phyloP scores from a whole-genome alignment of 2,113 vertebrate species.

The Tamias sibiricus region DNA sequence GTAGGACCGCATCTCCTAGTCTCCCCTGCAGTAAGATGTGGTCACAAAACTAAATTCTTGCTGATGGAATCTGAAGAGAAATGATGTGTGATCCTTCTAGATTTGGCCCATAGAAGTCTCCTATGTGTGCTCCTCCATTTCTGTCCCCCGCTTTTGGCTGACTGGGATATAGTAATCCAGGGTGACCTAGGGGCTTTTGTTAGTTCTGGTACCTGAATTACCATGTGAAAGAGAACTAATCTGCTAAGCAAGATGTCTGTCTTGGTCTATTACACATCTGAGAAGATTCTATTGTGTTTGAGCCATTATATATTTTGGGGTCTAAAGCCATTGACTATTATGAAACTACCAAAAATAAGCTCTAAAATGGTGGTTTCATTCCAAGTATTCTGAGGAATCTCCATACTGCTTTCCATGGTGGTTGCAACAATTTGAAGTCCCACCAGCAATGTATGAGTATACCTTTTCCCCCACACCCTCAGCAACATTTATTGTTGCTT shows the following conservation, averaged over 20 bases:
- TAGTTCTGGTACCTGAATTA: neutral
- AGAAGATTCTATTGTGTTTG: constrained; percentile 10
- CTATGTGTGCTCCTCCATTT: neutral
- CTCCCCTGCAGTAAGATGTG: neutral
- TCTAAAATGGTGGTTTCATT: neutral
- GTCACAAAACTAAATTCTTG: neutral
- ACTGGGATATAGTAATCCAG: neutral
- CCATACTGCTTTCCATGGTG: too few relatives aligned
- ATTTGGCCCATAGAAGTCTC: neutral
- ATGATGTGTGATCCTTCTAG: neutral
- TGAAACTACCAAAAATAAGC: neutral
- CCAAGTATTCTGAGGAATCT: too few relatives aligned
- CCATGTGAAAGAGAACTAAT: neutral
- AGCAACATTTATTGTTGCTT: too few relatives aligned
- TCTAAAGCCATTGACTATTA: constrained; percentile 29
- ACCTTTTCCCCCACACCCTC: too few relatives aligned
- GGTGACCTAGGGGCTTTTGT: neutral
- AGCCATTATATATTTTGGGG: neutral
- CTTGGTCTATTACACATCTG: constrained; percentile 6
- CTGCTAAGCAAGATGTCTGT: neutral
- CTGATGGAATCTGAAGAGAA: neutral
- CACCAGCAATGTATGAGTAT: too few relatives aligned
- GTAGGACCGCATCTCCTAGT: neutral
- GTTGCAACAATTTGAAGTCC: too few relatives aligned
- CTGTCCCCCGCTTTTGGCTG: neutral